A percentile compares a stretch with the other conserved stretches of the same genome.
Conservation (phyloP, 1,140 invertebrate species). For the Heterodera schachtii region DNA sequence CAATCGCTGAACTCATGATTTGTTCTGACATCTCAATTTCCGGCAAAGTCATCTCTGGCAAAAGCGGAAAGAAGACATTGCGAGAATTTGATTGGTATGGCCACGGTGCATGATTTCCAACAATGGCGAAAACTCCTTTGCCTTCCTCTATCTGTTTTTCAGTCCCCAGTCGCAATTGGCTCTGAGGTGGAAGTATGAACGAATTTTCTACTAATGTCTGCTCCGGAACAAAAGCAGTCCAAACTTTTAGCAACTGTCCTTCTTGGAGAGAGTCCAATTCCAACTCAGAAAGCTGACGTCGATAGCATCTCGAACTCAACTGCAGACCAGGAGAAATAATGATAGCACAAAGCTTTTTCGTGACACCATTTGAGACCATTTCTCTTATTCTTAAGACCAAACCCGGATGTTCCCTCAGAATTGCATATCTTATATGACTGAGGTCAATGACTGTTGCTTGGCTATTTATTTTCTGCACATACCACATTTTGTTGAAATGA, state of each 20-base stretch:
- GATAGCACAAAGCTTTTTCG: neutral
- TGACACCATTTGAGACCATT: neutral
- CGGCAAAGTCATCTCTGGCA: neutral
- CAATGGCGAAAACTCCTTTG: neutral
- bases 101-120: neutral
- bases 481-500: neutral
- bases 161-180: neutral
- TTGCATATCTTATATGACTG: neutral
- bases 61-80: neutral
- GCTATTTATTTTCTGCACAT: neutral
- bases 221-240: neutral
- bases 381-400: neutral
- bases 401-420: neutral
- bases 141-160: neutral
- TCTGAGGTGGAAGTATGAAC: neutral
- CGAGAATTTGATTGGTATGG: neutral
- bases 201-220: neutral
- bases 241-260: neutral
- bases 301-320: neutral
- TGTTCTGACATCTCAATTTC: neutral
- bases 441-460: neutral
- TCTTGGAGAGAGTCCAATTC: neutral
- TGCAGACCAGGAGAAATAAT: neutral
- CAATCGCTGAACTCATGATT: slow-evolving; percentile 16
- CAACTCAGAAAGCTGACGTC: neutral